Base-by-base conservation (phyloP, 2,888 invertebrate genomes). In the Parnassius smintheus region DNA sequence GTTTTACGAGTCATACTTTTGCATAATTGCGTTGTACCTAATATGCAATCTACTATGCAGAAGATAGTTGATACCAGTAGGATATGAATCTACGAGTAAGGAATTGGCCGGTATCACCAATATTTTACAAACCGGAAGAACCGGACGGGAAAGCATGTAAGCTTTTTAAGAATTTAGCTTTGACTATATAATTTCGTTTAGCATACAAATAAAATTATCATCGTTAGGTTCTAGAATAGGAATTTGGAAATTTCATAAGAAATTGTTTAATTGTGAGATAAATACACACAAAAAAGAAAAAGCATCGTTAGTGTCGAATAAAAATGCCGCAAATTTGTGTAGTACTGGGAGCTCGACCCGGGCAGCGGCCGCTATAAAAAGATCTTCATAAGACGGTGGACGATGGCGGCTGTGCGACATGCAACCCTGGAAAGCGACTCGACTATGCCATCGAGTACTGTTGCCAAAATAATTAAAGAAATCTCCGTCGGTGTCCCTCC, bases 391-490 rank as follows among this genome's bases (percentile, higher is more conserved):
- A 85, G 84, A 86, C 83, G 83, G 83, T 80, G 83, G 81, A 80
- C 82, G 83, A 80, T 83, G 83, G 81, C 83, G 80, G 81, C 82
- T 79, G 85, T 81, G 88, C 90, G 91, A 91, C 91, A 87, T 85
- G 85, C 90, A 91, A 91, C 92, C 92, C 91, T 91, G 92, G 91
- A 91, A 89, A 91, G 82, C 88, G 88, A 87, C 85, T 87, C 88
- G 85, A 81, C 91, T 87, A 86, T 90, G 90, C 92, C 91, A 91
- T 86, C 90, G 86, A 85, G 91, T 91, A 91, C 92, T 92, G 93
- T 93, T 95, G 95, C 95, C 95, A 95, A 95, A 95, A 95, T 94
- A 94, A 95, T 95, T 94, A 94, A 94, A 94, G 94, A 93, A 94
- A 94, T 93, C 93, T 92, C 92, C 92, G 91, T 83, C 90, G 86